Conservation (phyloP, 2,113 vertebrate genomes). For the Manacus vitellinus region DNA sequence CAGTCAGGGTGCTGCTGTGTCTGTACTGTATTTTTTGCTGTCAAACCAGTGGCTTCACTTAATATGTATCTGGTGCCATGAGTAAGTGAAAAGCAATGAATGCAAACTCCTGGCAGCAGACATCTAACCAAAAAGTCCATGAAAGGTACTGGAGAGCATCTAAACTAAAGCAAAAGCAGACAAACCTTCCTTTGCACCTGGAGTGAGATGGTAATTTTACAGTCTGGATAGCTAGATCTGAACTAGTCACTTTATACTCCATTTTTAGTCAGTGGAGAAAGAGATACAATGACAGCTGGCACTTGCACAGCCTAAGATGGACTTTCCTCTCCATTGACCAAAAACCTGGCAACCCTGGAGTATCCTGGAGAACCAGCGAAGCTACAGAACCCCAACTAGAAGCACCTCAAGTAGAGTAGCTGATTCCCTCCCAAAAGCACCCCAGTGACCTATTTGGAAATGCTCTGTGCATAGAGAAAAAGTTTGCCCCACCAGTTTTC, state of each 20-base stretch:
- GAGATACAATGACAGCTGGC: neutral
- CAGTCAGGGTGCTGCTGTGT: neutral
- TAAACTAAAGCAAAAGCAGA: neutral
- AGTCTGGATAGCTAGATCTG: neutral
- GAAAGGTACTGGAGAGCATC: neutral
- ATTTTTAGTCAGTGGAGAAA: neutral
- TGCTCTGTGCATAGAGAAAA: neutral
- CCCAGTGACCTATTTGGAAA: neutral
- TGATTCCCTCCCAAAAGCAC: neutral
- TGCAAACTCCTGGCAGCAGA: neutral
- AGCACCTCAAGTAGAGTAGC: fast-evolving
- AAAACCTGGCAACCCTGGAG: neutral
- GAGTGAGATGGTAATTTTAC: neutral
- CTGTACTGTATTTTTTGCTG: fast-evolving
- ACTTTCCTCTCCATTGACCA: neutral
- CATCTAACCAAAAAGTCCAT: neutral
- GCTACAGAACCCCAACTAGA: neutral
- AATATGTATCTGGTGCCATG: fast-evolving
- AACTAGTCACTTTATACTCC: neutral
- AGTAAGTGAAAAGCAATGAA: neutral
- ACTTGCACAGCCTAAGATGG: neutral
- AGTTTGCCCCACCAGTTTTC: neutral
- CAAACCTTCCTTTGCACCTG: neutral
- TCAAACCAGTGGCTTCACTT: neutral
- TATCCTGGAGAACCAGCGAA: neutral